Evolutionary conservation across 1,140 invertebrate genomes (phyloP).

Genomic region (Lordiphosa mommai): DNA sequence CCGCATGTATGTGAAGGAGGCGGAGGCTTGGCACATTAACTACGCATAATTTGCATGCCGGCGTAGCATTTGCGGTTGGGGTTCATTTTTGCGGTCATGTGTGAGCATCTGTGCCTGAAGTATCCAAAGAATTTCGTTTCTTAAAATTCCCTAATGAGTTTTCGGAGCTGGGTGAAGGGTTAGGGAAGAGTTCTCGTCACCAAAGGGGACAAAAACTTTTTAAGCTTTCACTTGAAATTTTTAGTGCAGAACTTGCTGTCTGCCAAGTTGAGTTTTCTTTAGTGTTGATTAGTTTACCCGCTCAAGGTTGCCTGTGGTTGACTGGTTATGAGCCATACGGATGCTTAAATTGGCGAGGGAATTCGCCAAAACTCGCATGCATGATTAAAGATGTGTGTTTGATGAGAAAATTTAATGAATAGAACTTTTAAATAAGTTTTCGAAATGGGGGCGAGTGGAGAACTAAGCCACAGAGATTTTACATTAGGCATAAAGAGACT

Average conservation of each 20-base stretch:
- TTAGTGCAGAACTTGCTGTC: constrained; percentile 38
- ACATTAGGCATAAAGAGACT: constrained; percentile 43
- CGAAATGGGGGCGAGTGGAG: constrained; percentile 14
- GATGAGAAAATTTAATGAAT: constrained; percentile 60
- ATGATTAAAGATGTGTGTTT: constrained; percentile 61
- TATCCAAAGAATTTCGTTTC: constrained; percentile 51
- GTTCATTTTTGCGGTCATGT: constrained; percentile 65
- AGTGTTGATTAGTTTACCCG: constrained; percentile 65
- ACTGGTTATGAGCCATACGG: constrained; percentile 17
- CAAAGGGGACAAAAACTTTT: constrained; percentile 38
- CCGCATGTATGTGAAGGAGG: not conserved
- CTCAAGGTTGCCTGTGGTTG: constrained; percentile 20
- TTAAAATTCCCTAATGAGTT: constrained; percentile 66
- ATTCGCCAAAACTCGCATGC: constrained; percentile 50
- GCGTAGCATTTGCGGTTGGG: constrained; percentile 60
- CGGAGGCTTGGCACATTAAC: constrained; percentile 50
- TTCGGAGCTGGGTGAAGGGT: constrained; percentile 26
- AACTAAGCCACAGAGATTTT: constrained; percentile 31
- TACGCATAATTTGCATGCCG: constrained; percentile 70
- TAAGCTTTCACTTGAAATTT: constrained; percentile 61
- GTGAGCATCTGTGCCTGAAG: constrained; percentile 41
- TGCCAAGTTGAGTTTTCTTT: not conserved
- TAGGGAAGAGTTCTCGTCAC: constrained; percentile 12
- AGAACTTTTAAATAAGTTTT: constrained; percentile 50
- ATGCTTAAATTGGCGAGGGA: constrained; percentile 39